These are phyloP conservation scores for Perizoma affinitatum DNA, from an alignment of 2,888 invertebrate species.

Conservation along the genomic window DNA sequence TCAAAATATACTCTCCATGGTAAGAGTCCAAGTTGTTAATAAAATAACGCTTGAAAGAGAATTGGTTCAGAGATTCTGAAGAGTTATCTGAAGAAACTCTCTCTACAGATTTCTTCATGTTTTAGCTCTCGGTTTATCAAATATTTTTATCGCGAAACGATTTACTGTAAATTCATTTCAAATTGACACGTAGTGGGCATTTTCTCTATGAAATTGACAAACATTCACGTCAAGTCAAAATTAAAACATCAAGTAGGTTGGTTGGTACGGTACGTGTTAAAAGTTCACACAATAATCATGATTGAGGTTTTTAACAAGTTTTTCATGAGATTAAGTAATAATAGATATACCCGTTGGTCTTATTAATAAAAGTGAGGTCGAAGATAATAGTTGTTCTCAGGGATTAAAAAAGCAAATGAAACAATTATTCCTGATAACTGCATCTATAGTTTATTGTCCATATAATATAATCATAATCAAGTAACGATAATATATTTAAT, in stretches of 20 bases:
- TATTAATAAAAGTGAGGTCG: too few species aligned
- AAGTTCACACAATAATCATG: too few species aligned
- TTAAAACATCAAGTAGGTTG: neutral
- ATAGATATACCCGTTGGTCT: too few species aligned
- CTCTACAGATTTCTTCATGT: conserved; percentile 48
- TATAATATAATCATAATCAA: conserved; percentile 9
- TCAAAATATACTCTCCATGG: conserved; percentile 77
- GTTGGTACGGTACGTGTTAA: neutral
- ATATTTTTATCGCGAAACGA: neutral
- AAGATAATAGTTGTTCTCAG: too few species aligned
- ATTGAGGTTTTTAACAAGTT: too few species aligned
- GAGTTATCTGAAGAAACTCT: conserved; percentile 50
- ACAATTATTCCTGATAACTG: conserved; percentile 9
- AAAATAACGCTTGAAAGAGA: conserved; percentile 81
- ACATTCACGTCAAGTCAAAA: too few species aligned
- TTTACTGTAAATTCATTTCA: neutral
- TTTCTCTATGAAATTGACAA: too few species aligned
- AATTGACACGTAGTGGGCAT: neutral
- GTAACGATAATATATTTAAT: conserved; percentile 20
- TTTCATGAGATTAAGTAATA: too few species aligned
- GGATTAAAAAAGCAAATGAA: conserved; percentile 4
- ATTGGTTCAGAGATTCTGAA: conserved; percentile 48
- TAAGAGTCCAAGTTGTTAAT: conserved; percentile 86
- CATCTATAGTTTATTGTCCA: conserved; percentile 26
- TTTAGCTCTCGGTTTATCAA: neutral